Base-by-base conservation (phyloP, 2,797 vertebrate species). In the Ptychadena robeensis region DNA sequence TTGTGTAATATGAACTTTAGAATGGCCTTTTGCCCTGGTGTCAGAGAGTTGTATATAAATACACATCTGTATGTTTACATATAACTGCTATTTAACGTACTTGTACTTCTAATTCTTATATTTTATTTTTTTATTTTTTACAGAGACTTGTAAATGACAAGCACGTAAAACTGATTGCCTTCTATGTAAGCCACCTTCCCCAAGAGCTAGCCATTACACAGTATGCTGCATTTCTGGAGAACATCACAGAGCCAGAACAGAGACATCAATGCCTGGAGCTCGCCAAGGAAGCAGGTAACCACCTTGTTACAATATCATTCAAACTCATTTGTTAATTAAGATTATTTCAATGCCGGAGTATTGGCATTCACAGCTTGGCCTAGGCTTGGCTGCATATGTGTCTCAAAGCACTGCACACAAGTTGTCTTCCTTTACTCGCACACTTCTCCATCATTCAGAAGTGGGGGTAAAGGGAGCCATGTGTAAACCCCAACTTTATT, bases 131-230 rank as follows among this genome's bases (percentile, higher is more conserved):
- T 28, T 86, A 86, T 53, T 28, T 85, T 0, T 83, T 85, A 44
- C 88, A 96, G 89, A 89, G 96, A 35, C 88, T 99, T 91, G 89
- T 98, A 68, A 91, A 85, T 3, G 96, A 97, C 87, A 96, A 96
- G 86, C 95, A 96, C 71, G 94, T 91, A 0, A 92, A 95, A 74
- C 93, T 99, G 0, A 95, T 99, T 83, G 97, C 98, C 0, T 97
- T 95, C 88, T 99, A 99, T 18, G 95, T 95, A 0, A 96, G 96
- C 86, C 96, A 98, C 88, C 92, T 99, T 22, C 96, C 97, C 0
- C 84, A 91, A 0, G 94, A 96, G 22, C 86, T 95, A 0, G 95
- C 95, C 0, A 94, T 96, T 7, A 85, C 89, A 81, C 96, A 97
- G 82, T 99, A 99, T 0, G 96, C 98, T 2, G 72, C 89, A 0